Base-by-base conservation (phyloP, 2,888 invertebrate species). In the Fragum whitleyi region DNA sequence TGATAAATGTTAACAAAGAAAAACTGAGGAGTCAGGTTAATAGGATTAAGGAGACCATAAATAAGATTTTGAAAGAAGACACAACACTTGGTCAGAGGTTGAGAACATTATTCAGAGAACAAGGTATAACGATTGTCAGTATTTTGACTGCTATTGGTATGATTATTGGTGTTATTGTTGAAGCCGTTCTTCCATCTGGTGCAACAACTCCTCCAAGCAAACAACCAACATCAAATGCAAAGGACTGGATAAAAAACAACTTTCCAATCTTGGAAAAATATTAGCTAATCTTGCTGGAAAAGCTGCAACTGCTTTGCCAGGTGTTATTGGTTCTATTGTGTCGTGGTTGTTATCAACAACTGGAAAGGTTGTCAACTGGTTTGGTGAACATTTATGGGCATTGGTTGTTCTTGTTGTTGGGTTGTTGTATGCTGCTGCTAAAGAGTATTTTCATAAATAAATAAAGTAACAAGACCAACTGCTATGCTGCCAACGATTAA, bases 51-150 rank as follows among this genome's bases (percentile, higher is more conserved):
- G 74, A 81, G 29, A 75, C 74, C 21, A 71, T 79, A 29, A 71
- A 72, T 53, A 75, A 67, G 42, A 42, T 79, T 23, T 68, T 72
- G 16, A 72, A 72, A 42, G 79, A 70, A 76, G 76, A 80, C 29
- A 62, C 55, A 7, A 80, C 76, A 29, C 47, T 77, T 23, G 77
- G 61, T 53, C 29, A 80, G 42, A 80, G 65, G 72, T 23, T 77
- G 23, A 76, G 23, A 69, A 77, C 74, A 19, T 74, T 80, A 53
- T 80, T 80, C 47, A 72, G 73, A 69, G 80, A 76, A 62, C 80
- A 80, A 62, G 80, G 80, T 23, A 76, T 80, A 42, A 80, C 80
- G 2, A 75, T 80, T 67, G 68, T 73, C 23, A 76, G 76, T 68
- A 39, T 80, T 73, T 61, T 76, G 21, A 79, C 79, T 42, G 79